Evolutionary conservation across 2,113 vertebrate species (phyloP).

Genomic region (Columba janthina): DNA sequence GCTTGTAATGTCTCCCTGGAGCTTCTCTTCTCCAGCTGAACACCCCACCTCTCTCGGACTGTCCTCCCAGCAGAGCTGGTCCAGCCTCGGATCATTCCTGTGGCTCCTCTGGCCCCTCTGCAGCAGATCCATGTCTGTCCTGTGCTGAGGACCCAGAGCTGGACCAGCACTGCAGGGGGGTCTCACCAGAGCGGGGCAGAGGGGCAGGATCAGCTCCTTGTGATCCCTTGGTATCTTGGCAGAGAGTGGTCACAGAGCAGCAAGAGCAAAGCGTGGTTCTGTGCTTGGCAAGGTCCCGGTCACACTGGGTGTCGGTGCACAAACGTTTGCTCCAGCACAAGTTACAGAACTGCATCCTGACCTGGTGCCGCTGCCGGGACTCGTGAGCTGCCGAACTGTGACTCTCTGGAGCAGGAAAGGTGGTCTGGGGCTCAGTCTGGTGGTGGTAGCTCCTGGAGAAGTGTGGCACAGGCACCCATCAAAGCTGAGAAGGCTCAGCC

Average conservation of each 20-base stretch:
- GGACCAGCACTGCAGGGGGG: no score
- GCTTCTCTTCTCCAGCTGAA: no score
- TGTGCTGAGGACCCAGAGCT: no score
- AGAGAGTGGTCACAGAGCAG: no score
- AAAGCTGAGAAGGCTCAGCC: neutral
- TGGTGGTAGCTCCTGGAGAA: neutral
- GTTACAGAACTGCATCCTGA: neutral
- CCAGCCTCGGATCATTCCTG: no score
- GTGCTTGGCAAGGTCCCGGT: neutral
- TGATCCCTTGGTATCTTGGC: neutral
- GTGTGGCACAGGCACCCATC: rapidly evolving
- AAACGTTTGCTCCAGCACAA: neutral
- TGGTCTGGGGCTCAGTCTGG: neutral
- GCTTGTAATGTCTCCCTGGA: neutral
- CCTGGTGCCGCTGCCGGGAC: rapidly evolving
- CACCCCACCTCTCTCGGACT: no score
- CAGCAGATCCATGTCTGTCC: no score
- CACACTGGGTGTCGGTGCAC: rapidly evolving
- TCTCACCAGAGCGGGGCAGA: no score
- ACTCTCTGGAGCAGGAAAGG: neutral
- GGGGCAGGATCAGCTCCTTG: no score
- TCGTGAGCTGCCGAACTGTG: rapidly evolving
- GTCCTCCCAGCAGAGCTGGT: no score
- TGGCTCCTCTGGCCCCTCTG: no score
- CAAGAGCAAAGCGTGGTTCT: neutral